phyloP scores from a whole-genome alignment of 2,888 invertebrate species.

The Leptopilina drosophilae region DNA sequence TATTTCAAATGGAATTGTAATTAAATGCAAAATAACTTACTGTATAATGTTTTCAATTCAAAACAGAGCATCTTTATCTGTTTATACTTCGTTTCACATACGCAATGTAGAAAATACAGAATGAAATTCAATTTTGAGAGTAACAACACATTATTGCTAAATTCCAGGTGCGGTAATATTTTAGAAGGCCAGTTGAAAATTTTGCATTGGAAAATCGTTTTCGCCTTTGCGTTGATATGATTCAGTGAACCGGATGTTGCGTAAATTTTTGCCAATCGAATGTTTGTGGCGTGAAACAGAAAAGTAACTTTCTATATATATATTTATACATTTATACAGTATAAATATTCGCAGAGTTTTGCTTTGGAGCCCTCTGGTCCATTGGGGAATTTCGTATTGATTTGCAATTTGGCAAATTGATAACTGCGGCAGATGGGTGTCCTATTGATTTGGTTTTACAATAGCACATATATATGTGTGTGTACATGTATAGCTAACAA shows the following conservation, averaged over 20 bases:
- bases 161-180: background rate
- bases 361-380: conserved; percentile 51
- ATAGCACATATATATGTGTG: no score
- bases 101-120: background rate
- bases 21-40: no score
- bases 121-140: background rate
- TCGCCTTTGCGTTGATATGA: conserved; percentile 4
- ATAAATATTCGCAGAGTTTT: conserved; percentile 48
- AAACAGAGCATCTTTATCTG: background rate
- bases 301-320: conserved; percentile 37
- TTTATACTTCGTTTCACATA: background rate
- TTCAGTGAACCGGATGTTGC: conserved; percentile 41
- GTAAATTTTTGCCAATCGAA: conserved; percentile 43
- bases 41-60: background rate
- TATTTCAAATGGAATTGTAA: no score
- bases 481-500: conserved; percentile 23
- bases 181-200: background rate
- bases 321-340: no score
- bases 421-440: conserved; percentile 70
- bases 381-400: conserved; percentile 64
- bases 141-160: background rate
- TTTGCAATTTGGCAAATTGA: conserved; percentile 75
- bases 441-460: conserved; percentile 58
- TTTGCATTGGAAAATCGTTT: background rate
- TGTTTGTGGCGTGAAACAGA: conserved; percentile 45